These are phyloP conservation scores for Epinephelus fuscoguttatus DNA, from an alignment of 2,113 vertebrate genomes.

Conservation along the genomic window DNA sequence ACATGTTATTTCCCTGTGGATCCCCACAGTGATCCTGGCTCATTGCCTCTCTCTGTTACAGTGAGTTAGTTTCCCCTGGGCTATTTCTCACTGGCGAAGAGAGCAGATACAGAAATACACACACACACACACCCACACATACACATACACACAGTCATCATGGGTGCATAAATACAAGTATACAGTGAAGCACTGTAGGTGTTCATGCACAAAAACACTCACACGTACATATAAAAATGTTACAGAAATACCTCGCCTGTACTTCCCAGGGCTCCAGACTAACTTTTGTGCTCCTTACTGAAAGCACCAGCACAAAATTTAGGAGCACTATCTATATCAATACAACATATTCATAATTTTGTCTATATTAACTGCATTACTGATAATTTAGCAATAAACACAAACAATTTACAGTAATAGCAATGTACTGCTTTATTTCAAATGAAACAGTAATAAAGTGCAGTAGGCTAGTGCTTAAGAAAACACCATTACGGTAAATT, in stretches of 20 bases:
- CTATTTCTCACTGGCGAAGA: constrained; percentile 44
- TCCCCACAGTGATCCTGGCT: constrained; percentile 65
- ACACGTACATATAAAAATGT: background rate
- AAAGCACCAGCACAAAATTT: too few relatives aligned
- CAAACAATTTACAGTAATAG: too few relatives aligned
- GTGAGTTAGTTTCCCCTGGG: constrained; percentile 50
- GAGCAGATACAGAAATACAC: constrained; percentile 22
- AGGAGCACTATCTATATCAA: too few relatives aligned
- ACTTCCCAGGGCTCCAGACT: background rate
- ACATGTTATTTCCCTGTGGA: constrained; percentile 78
- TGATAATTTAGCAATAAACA: too few relatives aligned
- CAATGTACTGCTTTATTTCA: too few relatives aligned
- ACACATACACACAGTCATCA: constrained; percentile 22
- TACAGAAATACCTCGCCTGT: background rate
- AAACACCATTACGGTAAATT: too few relatives aligned
- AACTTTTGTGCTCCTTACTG: too few relatives aligned
- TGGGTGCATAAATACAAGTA: constrained; percentile 32
- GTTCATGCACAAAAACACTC: background rate
- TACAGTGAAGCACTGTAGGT: background rate
- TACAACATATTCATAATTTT: too few relatives aligned
- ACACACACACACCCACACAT: constrained; percentile 2
- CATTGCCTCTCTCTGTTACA: constrained; percentile 69
- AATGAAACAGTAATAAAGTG: too few relatives aligned
- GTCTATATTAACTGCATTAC: too few relatives aligned
- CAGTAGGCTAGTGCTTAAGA: too few relatives aligned